Evolutionary conservation across 2,797 vertebrate species (phyloP), one percentile per base, ranked within the genome.

Genomic region (Podarcis siculus): DNA sequence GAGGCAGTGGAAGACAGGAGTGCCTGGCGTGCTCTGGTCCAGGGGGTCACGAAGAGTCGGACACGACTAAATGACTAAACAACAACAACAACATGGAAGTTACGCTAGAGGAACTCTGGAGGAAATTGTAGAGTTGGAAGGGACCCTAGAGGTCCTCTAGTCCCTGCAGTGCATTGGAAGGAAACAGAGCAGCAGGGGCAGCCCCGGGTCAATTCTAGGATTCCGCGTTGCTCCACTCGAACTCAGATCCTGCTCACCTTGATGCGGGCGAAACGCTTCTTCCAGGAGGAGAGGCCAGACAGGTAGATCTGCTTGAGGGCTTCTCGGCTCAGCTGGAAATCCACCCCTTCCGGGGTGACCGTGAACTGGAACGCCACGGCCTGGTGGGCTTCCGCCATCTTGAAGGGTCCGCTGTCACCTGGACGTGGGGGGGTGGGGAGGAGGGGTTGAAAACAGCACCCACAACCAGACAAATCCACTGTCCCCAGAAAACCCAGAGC

Each of bases 301-400:
- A 98, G 94, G 94, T 98, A 99, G 94, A 99, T 96, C 92, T 98
- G 98, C 90, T 96, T 98, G 87, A 99, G 92, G 69, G 98, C 98
- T 93, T 99, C 98, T 58, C 97, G 96, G 91, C 98, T 98, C 67
- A 99, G 96, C 35, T 96, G 98, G 80, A 99, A 94, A 93, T 98
- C 98, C 27, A 98, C 96, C 25, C 98, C 98, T 1, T 99, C 98
- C 0, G 98, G 98, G 81, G 97, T 98, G 92, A 99, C 98, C 0
- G 98, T 99, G 97, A 99, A 99, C 97, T 99, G 98, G 95, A 99
- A 99, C 91, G 98, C 98, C 90, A 99, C 98, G 0, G 98, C 98
- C 95, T 99, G 98, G 96, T 99, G 98, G 0, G 98, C 98, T 90
- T 99, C 98, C 66, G 98, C 98, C 98, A 99, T 99, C n/a, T 49